Evolutionary conservation across 2,888 invertebrate species (phyloP), one percentile per base, ranked within the genome.

Genomic region (Yponomeuta plumbellus): DNA sequence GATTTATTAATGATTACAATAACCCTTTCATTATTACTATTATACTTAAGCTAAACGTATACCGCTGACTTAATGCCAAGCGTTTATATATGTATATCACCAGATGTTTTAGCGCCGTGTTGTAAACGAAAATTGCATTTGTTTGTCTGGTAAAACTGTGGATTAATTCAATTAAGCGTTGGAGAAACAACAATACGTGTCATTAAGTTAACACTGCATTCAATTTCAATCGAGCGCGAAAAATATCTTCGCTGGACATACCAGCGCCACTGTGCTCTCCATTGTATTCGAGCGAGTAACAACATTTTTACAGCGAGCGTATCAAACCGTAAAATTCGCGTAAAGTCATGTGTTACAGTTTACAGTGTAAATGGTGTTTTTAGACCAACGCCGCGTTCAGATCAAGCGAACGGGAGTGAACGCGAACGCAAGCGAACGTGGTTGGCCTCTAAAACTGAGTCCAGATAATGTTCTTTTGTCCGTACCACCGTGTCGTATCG

Each of bases 251-350:
- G 13, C 21, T 40, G 21, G n/a, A n/a, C n/a, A n/a, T 66, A 58
- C 20, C 26, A 11, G 34, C 21, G 22, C 64, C 44, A 21, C 20
- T 2, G 64, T 8, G 11, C 13, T 58, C 8, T 21, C 11, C 22
- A 26, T 2, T 26, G 11, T 34, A 61, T 61, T 61, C 61, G 61
- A 26, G 61, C 61, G 61, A 61, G 23, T 34, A 17, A 26, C 13
- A 13, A 61, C 34, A 39, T 6, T n/a, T 34, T 26, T 61, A n/a
- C 61, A 58, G 21, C 58, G 58, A 20, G 21, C 58, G 21, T 20
- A 22, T 20, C 2, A 11, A 22, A 11, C 21, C n/a, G 58, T 21
- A 58, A 22, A 58, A 52, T 52, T 52, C 13, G 8, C 17, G 17
- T 52, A 52, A 52, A 34, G 8, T 34, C 34, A 10, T 34, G 34